Percentiles rank a stretch among this genome's conserved stretches.
Conservation (phyloP, 2,797 vertebrate genomes). For the Bovichtus diacanthus region DNA sequence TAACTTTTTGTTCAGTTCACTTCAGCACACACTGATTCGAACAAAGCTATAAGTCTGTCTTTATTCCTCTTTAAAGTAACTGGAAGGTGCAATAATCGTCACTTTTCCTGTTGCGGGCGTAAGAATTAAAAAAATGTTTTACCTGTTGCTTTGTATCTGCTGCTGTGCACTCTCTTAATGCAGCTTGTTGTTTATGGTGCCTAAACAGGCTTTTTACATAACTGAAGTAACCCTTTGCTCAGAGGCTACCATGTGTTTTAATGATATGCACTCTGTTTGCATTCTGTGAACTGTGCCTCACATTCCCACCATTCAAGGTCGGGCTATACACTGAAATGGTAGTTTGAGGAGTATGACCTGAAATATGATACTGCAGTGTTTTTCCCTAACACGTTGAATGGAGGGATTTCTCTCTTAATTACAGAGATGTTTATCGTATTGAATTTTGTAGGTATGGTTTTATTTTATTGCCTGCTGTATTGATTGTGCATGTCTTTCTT, state of each 20-base stretch:
- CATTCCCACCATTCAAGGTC: constrained; percentile 65
- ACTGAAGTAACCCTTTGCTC: constrained; percentile 26
- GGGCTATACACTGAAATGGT: constrained; percentile 31
- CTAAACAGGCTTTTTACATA: constrained; percentile 33
- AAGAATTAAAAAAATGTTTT: constrained; percentile 5
- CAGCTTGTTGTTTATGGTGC: constrained; percentile 20
- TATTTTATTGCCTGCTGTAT: not conserved
- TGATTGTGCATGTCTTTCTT: not conserved
- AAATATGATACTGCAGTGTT: constrained; percentile 43
- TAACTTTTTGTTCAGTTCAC: constrained; percentile 17
- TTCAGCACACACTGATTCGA: constrained; percentile 12
- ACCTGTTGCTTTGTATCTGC: constrained; percentile 12
- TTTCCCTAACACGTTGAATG: not conserved
- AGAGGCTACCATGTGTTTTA: constrained; percentile 17
- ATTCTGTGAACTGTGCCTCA: constrained; percentile 52
- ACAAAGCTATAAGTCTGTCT: constrained; percentile 21
- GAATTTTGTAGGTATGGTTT: not conserved
- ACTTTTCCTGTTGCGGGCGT: constrained; percentile 8
- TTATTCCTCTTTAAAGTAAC: constrained; percentile 14
- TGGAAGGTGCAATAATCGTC: not conserved
- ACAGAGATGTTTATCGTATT: not conserved
- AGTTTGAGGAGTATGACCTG: constrained; percentile 52
- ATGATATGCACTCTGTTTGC: constrained; percentile 39
- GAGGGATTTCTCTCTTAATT: not conserved
- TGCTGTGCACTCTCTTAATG: not conserved